Conservation (phyloP, 1,140 invertebrate genomes). For the Brachionus plicatilis region DNA sequence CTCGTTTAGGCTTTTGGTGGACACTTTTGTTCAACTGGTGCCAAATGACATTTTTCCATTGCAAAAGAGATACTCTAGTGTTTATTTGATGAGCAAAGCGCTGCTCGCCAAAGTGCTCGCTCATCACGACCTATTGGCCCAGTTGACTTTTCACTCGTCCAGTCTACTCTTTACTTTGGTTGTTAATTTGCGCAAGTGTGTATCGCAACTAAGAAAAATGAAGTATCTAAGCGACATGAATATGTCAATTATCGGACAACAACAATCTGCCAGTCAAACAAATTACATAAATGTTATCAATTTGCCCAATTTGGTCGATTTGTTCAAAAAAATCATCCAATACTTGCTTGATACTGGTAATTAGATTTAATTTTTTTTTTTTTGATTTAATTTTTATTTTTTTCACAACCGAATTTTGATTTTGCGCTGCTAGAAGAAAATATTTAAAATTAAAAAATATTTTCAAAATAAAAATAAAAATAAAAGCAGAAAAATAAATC, state of each 20-base stretch:
- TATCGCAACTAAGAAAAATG: neutral
- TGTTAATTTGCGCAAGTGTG: neutral
- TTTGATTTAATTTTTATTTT: no score
- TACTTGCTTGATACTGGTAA: neutral
- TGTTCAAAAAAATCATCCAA: conserved; percentile 22
- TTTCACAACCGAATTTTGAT: no score
- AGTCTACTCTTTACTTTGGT: conserved; percentile 4
- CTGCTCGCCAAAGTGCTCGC: neutral
- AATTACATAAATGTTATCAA: neutral
- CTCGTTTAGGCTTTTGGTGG: neutral
- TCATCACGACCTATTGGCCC: neutral
- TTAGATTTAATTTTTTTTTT: neutral
- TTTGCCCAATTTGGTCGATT: conserved; percentile 3
- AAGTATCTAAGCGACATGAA: neutral
- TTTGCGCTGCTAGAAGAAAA: no score
- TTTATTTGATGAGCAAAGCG: neutral
- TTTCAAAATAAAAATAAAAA: no score
- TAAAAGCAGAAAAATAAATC: no score
- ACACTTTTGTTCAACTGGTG: neutral
- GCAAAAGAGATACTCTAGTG: neutral
- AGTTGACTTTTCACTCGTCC: neutral
- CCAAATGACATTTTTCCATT: conserved; percentile 13
- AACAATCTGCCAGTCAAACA: neutral
- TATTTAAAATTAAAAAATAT: no score
- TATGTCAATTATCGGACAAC: neutral